These are phyloP conservation scores for Alosa alosa DNA, from an alignment of 2,113 vertebrate genomes.

Conservation along the genomic window DNA sequence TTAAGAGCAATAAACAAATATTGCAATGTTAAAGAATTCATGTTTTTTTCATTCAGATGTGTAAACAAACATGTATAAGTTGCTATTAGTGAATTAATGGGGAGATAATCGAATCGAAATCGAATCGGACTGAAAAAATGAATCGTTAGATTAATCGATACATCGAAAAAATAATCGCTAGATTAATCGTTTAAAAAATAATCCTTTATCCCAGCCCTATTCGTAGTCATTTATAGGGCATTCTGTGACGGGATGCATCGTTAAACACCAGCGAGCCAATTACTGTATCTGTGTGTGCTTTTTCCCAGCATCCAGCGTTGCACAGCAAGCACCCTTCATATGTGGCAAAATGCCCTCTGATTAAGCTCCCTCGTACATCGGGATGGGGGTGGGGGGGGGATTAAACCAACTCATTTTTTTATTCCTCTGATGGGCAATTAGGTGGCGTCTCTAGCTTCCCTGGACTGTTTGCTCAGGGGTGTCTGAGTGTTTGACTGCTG, in stretches of 20 bases:
- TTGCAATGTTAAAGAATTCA: too few species aligned
- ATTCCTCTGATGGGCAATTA: background rate
- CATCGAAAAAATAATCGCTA: too few species aligned
- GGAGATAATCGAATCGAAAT: too few species aligned
- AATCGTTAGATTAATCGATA: too few species aligned
- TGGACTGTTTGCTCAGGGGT: background rate
- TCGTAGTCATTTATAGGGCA: background rate
- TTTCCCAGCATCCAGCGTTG: background rate
- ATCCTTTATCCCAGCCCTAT: too few species aligned
- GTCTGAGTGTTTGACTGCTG: background rate
- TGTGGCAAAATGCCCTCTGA: constrained; percentile 6
- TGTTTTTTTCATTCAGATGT: too few species aligned
- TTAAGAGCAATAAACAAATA: too few species aligned
- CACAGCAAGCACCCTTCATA: background rate
- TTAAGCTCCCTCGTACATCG: background rate
- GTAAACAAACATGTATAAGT: too few species aligned
- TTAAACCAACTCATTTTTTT: background rate
- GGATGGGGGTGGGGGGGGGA: background rate
- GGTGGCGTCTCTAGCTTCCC: background rate
- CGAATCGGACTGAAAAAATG: too few species aligned
- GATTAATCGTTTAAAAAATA: too few species aligned
- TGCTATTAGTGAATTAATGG: too few species aligned
- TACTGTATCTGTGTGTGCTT: background rate
- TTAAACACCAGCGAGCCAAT: constrained; percentile 3
- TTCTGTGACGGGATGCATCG: background rate